Percentiles rank a stretch among this genome's conserved stretches.
Conservation (phyloP, 2,888 invertebrate genomes). For the Cataglyphis livida region DNA sequence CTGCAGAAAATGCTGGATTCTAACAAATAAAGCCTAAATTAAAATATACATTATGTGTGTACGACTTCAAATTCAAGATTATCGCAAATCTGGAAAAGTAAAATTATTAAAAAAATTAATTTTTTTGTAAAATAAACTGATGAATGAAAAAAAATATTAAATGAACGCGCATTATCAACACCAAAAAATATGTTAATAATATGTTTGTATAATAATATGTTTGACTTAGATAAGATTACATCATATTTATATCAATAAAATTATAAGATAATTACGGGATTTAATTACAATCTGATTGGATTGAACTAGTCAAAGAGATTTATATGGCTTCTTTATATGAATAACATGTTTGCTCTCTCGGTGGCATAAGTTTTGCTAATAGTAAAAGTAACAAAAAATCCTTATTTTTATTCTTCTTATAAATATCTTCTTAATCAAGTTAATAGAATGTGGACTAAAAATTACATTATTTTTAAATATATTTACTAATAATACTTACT, state of each 20-base stretch:
- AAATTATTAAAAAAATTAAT: not conserved
- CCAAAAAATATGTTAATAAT: not conserved
- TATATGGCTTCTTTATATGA: slow-evolving; percentile 8
- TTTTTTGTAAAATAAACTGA: not conserved
- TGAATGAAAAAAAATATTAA: not conserved
- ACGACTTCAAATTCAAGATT: not conserved
- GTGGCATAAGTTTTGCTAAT: not conserved
- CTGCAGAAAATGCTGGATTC: slow-evolving; percentile 70
- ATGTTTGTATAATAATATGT: not conserved
- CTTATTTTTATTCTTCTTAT: not conserved
- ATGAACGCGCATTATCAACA: not conserved
- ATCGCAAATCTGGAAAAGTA: not conserved
- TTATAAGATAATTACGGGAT: slow-evolving; percentile 64
- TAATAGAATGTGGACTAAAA: not conserved
- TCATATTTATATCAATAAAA: slow-evolving; percentile 58
- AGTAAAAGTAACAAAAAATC: not conserved
- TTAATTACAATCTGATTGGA: slow-evolving; percentile 17
- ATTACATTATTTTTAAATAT: not conserved
- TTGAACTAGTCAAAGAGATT: too few relatives aligned
- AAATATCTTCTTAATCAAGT: not conserved
- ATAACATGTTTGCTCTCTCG: not conserved
- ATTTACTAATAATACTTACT: not conserved
- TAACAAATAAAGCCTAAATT: slow-evolving; percentile 66
- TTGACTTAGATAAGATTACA: not conserved
- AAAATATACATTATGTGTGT: not conserved